Evolutionary conservation across 2,888 invertebrate species (phyloP).

Genomic region (Callosobruchus maculatus): DNA sequence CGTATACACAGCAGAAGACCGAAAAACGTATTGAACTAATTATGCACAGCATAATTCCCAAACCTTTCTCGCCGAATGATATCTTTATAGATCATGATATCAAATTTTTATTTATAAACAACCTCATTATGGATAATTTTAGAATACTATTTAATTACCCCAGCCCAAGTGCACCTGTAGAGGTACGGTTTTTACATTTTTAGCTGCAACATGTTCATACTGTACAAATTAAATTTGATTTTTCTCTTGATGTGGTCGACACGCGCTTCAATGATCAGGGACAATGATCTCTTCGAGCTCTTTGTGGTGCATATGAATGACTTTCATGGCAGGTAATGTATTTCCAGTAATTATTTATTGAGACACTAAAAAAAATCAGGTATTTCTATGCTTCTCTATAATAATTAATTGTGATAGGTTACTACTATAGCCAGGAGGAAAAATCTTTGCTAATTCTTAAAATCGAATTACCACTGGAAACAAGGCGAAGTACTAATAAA

Average conservation of each 20-base stretch:
- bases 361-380: too few species aligned
- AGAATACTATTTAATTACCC: background rate
- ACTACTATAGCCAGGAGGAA: too few species aligned
- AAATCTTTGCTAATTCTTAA: too few species aligned
- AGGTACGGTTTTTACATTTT: background rate
- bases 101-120: background rate
- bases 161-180: background rate
- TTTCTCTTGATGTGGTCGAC: background rate
- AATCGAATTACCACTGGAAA: too few species aligned
- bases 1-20: too few species aligned
- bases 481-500: too few species aligned
- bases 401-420: too few species aligned
- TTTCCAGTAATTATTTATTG: background rate
- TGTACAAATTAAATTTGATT: background rate
- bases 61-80: background rate
- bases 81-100: background rate
- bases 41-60: too few species aligned
- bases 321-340: constrained; percentile 56
- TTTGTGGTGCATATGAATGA: constrained; percentile 59
- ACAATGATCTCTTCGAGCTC: constrained; percentile 44
- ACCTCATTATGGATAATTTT: background rate
- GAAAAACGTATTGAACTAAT: too few species aligned
- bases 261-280: background rate
- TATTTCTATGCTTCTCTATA: too few species aligned
- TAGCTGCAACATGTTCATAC: background rate